Percentiles rank a stretch among this genome's conserved stretches.
Evolutionary conservation across 1,140 invertebrate species (phyloP).

Genomic region (Prorops nasuta): DNA sequence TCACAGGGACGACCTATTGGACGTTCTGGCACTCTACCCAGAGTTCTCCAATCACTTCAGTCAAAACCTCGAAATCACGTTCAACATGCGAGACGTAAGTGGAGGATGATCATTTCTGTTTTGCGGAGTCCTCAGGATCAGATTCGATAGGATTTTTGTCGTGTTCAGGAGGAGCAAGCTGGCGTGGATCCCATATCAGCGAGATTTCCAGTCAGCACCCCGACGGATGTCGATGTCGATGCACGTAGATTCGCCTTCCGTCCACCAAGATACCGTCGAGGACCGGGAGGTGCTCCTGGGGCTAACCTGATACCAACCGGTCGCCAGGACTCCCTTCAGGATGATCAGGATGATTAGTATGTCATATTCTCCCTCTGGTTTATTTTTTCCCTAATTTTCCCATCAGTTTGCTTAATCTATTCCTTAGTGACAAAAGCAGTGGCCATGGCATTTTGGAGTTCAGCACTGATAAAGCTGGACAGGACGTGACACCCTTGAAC

Average conservation of each 20-base stretch:
- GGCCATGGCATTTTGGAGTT: constrained; percentile 80
- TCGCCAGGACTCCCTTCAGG: constrained; percentile 49
- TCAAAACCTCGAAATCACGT: constrained; percentile 93
- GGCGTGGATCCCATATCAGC: constrained; percentile 64
- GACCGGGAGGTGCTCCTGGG: constrained; percentile 38
- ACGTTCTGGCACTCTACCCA: constrained; percentile 95
- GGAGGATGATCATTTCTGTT: background rate
- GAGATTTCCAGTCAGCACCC: constrained; percentile 49
- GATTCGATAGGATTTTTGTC: background rate
- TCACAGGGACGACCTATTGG: constrained; percentile 92
- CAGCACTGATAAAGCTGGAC: constrained; percentile 83
- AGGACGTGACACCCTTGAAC: constrained; percentile 83
- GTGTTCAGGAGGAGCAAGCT: constrained; percentile 65
- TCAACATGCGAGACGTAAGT: constrained; percentile 93
- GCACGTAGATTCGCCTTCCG: constrained; percentile 58
- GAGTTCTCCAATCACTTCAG: constrained; percentile 93
- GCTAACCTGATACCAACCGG: constrained; percentile 45
- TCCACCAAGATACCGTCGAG: constrained; percentile 55
- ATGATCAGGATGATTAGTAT: constrained; percentile 55
- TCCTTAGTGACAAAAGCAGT: constrained; percentile 51
- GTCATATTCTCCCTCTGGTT: constrained; percentile 15
- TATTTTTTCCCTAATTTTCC: background rate
- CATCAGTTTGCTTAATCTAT: background rate
- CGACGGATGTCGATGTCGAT: constrained; percentile 56
- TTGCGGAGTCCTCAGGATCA: too few species aligned